phyloP scores from a whole-genome alignment of 1,140 invertebrate genomes.

The Caenorhabditis latens region DNA sequence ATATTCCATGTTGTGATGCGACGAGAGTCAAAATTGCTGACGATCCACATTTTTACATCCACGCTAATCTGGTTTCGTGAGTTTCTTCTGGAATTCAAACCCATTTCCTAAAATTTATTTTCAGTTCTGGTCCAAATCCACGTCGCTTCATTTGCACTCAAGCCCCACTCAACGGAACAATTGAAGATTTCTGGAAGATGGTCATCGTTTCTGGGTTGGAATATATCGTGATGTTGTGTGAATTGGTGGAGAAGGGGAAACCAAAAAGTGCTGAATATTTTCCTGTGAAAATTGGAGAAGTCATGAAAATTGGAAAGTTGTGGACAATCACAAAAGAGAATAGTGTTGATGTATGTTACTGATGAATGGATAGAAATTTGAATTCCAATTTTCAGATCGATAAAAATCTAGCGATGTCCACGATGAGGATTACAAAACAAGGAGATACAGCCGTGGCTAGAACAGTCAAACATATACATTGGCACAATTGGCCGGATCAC shows the following conservation, averaged over 20 bases:
- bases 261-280: constrained; percentile 55
- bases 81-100: background rate
- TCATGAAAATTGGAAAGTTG: constrained; percentile 16
- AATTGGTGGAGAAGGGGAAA: constrained; percentile 49
- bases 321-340: constrained; percentile 43
- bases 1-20: constrained; percentile 57
- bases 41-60: constrained; percentile 51
- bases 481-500: constrained; percentile 58
- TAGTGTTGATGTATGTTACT: background rate
- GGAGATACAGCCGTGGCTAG: background rate
- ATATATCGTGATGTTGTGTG: constrained; percentile 62
- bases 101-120: background rate
- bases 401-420: constrained; percentile 19
- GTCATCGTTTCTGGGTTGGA: constrained; percentile 20
- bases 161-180: constrained; percentile 56
- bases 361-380: no score
- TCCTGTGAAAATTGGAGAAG: constrained; percentile 22
- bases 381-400: background rate
- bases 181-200: constrained; percentile 62
- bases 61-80: constrained; percentile 54
- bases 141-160: constrained; percentile 42
- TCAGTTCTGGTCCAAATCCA: constrained; percentile 9
- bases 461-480: constrained; percentile 55
- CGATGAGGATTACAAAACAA: background rate
- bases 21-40: constrained; percentile 42